Evolutionary conservation across 1,140 invertebrate genomes (phyloP).

Genomic region (Drosophila seguyi): DNA sequence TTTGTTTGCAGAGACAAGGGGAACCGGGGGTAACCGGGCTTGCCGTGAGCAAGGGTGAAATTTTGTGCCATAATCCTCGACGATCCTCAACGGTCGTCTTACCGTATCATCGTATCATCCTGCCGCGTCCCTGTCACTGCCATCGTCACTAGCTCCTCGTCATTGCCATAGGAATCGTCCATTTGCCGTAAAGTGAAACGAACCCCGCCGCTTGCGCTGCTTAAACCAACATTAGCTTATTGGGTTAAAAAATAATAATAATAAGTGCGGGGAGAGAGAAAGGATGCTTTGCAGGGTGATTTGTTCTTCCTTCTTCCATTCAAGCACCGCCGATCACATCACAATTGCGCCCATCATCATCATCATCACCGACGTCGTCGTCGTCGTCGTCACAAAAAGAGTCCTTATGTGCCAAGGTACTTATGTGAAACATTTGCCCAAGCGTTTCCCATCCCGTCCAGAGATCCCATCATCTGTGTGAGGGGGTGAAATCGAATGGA

Average conservation of each 20-base stretch:
- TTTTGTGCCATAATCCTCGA: constrained; percentile 53
- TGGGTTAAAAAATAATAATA: constrained; percentile 50
- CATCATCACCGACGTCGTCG: background rate
- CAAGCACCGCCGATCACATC: constrained; percentile 38
- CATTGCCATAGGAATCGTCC: constrained; percentile 23
- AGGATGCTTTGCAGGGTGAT: constrained; percentile 26
- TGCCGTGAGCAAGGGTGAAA: constrained; percentile 43
- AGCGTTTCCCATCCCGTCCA: constrained; percentile 24
- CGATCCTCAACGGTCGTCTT: constrained; percentile 52
- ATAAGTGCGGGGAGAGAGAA: background rate
- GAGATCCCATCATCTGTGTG: constrained; percentile 3
- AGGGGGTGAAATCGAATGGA: constrained; percentile 30
- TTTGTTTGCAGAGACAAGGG: constrained; percentile 40
- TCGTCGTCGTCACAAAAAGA: constrained; percentile 17
- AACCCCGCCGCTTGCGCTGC: constrained; percentile 15
- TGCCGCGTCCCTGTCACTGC: constrained; percentile 31
- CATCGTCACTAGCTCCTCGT: constrained; percentile 11
- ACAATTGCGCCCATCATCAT: constrained; percentile 24
- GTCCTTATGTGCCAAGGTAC: constrained; percentile 28
- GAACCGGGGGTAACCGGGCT: background rate
- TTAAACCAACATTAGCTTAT: constrained; percentile 64
- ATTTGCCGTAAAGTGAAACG: constrained; percentile 6
- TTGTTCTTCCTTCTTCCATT: constrained; percentile 37
- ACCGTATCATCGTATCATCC: constrained; percentile 27
- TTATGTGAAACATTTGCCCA: constrained; percentile 46